Evolutionary conservation across 2,797 vertebrate species (phyloP).

Genomic region (Carapus acus): DNA sequence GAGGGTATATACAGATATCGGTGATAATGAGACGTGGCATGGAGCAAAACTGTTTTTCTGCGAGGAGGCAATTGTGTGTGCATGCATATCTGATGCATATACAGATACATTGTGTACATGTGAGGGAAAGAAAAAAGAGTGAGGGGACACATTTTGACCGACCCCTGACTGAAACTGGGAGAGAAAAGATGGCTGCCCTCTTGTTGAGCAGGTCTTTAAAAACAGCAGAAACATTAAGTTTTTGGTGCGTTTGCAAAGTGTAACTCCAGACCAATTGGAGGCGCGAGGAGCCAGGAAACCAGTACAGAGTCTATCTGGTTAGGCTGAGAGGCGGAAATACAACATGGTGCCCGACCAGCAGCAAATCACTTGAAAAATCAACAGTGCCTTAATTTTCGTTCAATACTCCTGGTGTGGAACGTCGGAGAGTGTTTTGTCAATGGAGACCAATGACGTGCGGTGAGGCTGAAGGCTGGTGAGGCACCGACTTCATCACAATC

Average conservation of each 20-base stretch:
- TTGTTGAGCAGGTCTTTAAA: conserved; percentile 17
- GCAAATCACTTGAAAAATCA: no score
- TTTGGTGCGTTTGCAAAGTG: no score
- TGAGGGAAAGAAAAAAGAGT: conserved; percentile 28
- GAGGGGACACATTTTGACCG: conserved; percentile 32
- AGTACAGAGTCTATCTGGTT: background rate
- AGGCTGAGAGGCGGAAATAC: no score
- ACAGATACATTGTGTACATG: conserved; percentile 43
- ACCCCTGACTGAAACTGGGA: conserved; percentile 26
- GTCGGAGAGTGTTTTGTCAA: no score
- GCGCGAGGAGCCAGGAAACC: background rate
- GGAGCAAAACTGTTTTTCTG: conserved; percentile 64
- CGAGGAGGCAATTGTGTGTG: conserved; percentile 62
- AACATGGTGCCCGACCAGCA: no score
- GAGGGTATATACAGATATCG: conserved; percentile 63
- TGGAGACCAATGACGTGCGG: no score
- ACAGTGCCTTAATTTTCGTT: no score
- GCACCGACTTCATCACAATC: no score
- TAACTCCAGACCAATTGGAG: background rate
- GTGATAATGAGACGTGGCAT: conserved; percentile 75
- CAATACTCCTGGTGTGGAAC: no score
- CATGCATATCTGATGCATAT: conserved; percentile 37
- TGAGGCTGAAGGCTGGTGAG: no score
- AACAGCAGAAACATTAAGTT: background rate
- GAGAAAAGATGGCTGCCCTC: conserved; percentile 19